Conservation (phyloP, 2,113 vertebrate species). For the Chrysochloris asiatica region DNA sequence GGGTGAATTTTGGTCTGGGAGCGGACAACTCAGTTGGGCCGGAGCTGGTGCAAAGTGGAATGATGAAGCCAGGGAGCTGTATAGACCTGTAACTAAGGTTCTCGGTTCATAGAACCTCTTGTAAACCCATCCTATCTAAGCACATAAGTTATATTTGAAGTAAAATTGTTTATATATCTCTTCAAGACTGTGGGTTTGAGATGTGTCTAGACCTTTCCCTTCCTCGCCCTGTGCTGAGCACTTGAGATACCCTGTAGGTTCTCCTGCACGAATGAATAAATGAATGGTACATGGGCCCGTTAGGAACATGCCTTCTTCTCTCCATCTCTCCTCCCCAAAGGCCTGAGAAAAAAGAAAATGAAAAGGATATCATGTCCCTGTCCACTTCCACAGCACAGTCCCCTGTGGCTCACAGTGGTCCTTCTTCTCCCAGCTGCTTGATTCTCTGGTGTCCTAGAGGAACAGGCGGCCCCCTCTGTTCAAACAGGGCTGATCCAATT, state of each 20-base stretch:
- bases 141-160: accelerated
- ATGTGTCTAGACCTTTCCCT: no score
- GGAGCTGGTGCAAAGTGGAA: no score
- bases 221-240: no score
- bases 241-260: no score
- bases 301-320: not conserved
- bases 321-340: not conserved
- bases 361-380: accelerated
- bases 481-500: not conserved
- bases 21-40: not conserved
- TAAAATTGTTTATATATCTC: not conserved
- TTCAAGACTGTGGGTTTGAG: accelerated
- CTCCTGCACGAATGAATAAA: not conserved
- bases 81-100: not conserved
- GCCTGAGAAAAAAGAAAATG: not conserved
- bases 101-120: not conserved
- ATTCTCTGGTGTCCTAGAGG: accelerated
- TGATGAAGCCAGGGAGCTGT: no score
- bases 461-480: not conserved
- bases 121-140: not conserved
- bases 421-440: not conserved
- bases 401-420: accelerated
- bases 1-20: not conserved
- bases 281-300: not conserved
- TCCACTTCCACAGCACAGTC: not conserved